Base-by-base conservation (phyloP, 2,888 invertebrate genomes). In the Perizoma flavofasciatum region DNA sequence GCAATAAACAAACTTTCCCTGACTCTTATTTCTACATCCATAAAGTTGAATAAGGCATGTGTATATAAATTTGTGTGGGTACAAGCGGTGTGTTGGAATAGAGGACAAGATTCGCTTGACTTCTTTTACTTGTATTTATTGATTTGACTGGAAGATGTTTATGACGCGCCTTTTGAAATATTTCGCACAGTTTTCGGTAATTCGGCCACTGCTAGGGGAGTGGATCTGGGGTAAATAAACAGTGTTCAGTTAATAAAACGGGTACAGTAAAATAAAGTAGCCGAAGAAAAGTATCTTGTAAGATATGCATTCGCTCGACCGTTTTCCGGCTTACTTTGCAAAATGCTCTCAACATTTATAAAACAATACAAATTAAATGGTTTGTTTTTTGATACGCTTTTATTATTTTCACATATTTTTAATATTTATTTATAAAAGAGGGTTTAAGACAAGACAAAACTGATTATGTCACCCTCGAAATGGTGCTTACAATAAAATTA, bases 121-220 rank as follows among this genome's bases (percentile, higher is more conserved):
- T 69, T 69, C 57, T 67, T 69, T 69, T 66, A 69, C 58, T 67
- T 67, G 64, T 69, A 67, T 69, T 69, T 69, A 69, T 69, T 69
- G 69, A 69, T 69, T 69, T 67, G 54, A 61, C 59, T 67, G 58
- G 61, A 62, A 65, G 61, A 69, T 67, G 67, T 67, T 67, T 67
- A 67, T 65, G 65, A 67, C 51, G 66, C 65, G 63, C 61, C 58
- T 65, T 66, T 66, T 69, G 67, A 69, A 64, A 66, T 67, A 67
- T 66, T 68, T 68, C 61, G 51, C 61, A 57, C 65, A 61, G 44
- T 59, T 58, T 41, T 45, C 53, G 61, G 54, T 59, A 59, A 55
- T 56, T 66, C 32, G 47, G 45, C 55, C 44, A 40, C 9, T 55
- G 43, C 9, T 55, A 53, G 33, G 54, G 39, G 40, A 59, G 47